Evolutionary conservation across 2,888 invertebrate genomes (phyloP), one percentile per base, ranked within the genome.

Genomic region (Thumatha senex): DNA sequence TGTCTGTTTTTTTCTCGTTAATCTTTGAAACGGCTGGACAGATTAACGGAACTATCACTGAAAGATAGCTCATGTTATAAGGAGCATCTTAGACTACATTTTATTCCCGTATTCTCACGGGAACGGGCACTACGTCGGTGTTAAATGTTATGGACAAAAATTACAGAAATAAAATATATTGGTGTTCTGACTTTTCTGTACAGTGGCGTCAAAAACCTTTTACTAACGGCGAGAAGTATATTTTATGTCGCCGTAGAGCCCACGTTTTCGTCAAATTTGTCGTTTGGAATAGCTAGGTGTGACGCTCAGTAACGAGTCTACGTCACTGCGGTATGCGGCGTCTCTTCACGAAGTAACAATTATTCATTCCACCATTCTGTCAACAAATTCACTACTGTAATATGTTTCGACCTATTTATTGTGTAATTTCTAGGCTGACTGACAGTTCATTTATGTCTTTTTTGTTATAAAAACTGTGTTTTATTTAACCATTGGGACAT

Each of bases 301-400:
- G 64, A 55, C 61, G 40, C 52, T 58, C 39, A 39, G 56, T 74
- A 72, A 68, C 67, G 72, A 70, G 69, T 58, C 55, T 51, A 35
- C 61, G 61, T 65, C 62, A 61, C 68, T 68, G 63, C 61, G 72
- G 67, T 57, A 70, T 53, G 51, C 56, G 49, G 35, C 13, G 35
- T 36, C 36, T 44, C 14, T 49, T 30, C 61, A 63, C 63, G 67
- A 51, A 68, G 64, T 65, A 65, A 74, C 69, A 70, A 72, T 76
- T 63, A 74, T 66, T 76, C 69, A 77, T 72, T 67, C 58, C 52
- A 53, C 57, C 55, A 46, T 61, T 55, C 63, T 67, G 76, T 70
- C 68, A 72, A 70, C 74, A 67, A 61, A 63, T 66, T 51, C 54
- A 55, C 58, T 54, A 35, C 48, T 33, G 51, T 63, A 48, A 60